Conservation (phyloP, 1,140 invertebrate species). For the Zaprionus tsacasi region DNA sequence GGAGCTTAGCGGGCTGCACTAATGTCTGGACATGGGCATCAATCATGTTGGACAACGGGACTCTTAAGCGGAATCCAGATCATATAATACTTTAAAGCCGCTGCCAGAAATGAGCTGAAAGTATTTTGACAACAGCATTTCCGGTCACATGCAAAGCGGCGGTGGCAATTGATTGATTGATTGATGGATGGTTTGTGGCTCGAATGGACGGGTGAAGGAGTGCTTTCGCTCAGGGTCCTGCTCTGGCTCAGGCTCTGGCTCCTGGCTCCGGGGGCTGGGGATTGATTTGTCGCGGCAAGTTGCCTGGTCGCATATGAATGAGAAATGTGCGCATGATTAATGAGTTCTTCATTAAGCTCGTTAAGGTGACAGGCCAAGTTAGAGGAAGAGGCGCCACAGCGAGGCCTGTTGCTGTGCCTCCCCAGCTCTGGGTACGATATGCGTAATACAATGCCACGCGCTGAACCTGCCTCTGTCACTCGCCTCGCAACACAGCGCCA, state of each 20-base stretch:
- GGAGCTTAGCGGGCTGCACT: constrained; percentile 15
- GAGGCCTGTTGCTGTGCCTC: constrained; percentile 55
- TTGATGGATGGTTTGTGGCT: constrained; percentile 32
- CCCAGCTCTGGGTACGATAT: constrained; percentile 4
- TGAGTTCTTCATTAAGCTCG: constrained; percentile 81
- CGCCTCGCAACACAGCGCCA: constrained; percentile 55
- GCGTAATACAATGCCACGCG: constrained; percentile 52
- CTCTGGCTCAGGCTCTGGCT: not conserved
- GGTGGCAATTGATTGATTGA: constrained; percentile 78
- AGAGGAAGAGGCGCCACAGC: constrained; percentile 23
- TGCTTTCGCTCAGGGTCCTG: not conserved
- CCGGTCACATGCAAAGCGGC: constrained; percentile 68
- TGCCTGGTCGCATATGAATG: constrained; percentile 67
- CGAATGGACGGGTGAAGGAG: not conserved
- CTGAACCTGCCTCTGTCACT: constrained; percentile 57
- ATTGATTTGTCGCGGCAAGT: constrained; percentile 76
- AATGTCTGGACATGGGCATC: constrained; percentile 52
- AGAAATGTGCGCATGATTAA: constrained; percentile 78
- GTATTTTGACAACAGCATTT: constrained; percentile 77
- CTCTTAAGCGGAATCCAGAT: constrained; percentile 26
- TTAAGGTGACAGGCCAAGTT: constrained; percentile 71
- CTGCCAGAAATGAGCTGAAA: constrained; percentile 38
- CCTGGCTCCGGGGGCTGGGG: not conserved
- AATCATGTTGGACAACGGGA: constrained; percentile 54
- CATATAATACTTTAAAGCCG: constrained; percentile 66